phyloP scores from a whole-genome alignment of 2,888 invertebrate species.

The Drosophila rellima region DNA sequence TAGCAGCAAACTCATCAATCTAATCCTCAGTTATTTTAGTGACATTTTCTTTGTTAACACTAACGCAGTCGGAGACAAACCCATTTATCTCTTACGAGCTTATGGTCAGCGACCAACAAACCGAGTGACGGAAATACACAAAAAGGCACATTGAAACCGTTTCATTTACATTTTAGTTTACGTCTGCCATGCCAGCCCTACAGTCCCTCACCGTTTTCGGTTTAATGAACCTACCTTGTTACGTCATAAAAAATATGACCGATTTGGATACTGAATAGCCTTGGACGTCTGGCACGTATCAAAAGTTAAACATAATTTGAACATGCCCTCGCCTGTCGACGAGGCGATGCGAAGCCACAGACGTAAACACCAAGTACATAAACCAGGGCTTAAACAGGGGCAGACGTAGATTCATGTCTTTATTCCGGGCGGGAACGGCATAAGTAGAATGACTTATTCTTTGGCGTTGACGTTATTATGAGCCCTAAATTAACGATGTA shows the following conservation, averaged over 20 bases:
- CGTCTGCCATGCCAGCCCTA: conserved; percentile 31
- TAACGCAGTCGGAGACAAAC: conserved; percentile 48
- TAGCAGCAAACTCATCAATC: conserved; percentile 76
- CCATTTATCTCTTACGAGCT: conserved; percentile 61
- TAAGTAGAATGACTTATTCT: conserved; percentile 43
- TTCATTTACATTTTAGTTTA: conserved; percentile 74
- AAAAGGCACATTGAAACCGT: conserved; percentile 62
- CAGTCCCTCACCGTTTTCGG: conserved; percentile 50
- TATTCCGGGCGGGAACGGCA: conserved; percentile 9
- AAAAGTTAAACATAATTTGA: conserved; percentile 33
- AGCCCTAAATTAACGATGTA: conserved; percentile 18
- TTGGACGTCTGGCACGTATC: conserved; percentile 38
- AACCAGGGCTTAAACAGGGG: background rate
- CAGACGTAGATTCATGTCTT: conserved; percentile 1
- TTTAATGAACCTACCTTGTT: conserved; percentile 70
- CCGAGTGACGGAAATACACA: conserved; percentile 13
- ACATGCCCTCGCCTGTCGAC: conserved; percentile 39
- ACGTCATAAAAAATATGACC: conserved; percentile 59
- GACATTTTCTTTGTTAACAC: conserved; percentile 75
- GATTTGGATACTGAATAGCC: conserved; percentile 23
- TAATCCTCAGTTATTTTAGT: conserved; percentile 78
- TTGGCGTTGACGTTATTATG: conserved; percentile 30
- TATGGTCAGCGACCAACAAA: conserved; percentile 27
- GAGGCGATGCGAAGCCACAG: conserved; percentile 23
- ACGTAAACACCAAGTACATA: background rate